A percentile compares a stretch with the other conserved stretches of the same genome.
These are phyloP conservation scores for Porphyrio hochstetteri DNA, from an alignment of 2,113 vertebrate genomes.

Conservation along the genomic window DNA sequence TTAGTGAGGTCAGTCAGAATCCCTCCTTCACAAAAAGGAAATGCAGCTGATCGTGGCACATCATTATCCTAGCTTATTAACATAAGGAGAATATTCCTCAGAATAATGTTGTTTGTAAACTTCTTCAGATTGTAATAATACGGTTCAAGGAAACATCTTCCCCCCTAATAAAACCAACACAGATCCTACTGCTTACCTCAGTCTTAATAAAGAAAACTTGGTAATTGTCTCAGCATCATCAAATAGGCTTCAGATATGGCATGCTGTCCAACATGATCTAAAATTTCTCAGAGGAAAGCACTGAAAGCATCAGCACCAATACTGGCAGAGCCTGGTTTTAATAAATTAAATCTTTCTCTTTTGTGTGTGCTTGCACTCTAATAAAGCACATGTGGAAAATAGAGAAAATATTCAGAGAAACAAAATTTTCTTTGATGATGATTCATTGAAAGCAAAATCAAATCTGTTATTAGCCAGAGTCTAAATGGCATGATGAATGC, in stretches of 20 bases:
- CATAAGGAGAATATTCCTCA: not conserved
- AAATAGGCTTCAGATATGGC: not conserved
- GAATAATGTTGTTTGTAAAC: not conserved
- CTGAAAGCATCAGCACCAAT: not conserved
- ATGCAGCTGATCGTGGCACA: not conserved
- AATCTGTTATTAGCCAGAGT: not conserved
- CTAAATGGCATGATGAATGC: not conserved
- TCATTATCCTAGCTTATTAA: not conserved
- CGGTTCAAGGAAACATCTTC: not conserved
- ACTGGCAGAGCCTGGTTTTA: not conserved
- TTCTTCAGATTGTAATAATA: not conserved
- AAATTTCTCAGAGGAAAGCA: not conserved
- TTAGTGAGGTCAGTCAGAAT: not conserved
- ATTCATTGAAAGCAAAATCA: constrained; percentile 17
- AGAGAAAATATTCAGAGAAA: not conserved
- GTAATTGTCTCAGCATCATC: not conserved
- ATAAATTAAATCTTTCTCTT: not conserved
- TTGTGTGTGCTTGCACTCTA: not conserved
- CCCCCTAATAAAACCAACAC: not conserved
- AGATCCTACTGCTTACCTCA: not conserved
- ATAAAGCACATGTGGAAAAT: not conserved
- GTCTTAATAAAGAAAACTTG: not conserved
- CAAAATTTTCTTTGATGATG: not conserved
- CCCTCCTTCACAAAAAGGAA: not conserved
- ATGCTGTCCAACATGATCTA: not conserved